phyloP scores from a whole-genome alignment of 2,797 vertebrate species.

The Varecia variegata region DNA sequence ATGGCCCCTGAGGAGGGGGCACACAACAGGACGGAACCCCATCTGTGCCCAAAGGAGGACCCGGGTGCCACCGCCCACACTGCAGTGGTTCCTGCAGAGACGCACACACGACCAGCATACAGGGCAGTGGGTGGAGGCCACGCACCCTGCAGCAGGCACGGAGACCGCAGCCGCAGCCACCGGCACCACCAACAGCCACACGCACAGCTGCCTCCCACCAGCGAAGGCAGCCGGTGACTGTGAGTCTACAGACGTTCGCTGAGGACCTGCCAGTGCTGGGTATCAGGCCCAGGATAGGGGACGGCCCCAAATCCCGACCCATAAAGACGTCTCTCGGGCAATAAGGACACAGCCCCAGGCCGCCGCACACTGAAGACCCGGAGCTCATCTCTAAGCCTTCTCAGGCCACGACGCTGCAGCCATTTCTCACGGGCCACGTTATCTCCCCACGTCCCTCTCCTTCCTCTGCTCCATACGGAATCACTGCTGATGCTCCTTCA shows the following conservation, averaged over 20 bases:
- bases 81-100: neutral
- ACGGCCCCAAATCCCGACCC: neutral
- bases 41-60: neutral
- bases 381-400: neutral
- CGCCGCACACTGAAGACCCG: neutral
- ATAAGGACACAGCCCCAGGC: neutral
- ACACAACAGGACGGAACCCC: fast-evolving
- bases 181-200: neutral
- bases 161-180: neutral
- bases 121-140: neutral
- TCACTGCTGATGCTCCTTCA: neutral
- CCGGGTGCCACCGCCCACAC: neutral
- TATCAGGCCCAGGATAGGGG: fast-evolving
- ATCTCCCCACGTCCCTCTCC: fast-evolving
- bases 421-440: neutral
- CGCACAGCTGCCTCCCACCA: neutral
- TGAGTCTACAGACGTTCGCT: neutral
- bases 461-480: fast-evolving
- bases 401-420: fast-evolving
- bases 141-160: fast-evolving
- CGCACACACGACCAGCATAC: fast-evolving
- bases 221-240: too few species aligned
- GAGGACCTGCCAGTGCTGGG: neutral
- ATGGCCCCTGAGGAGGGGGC: neutral
- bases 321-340: fast-evolving